Evolutionary conservation across 2,888 invertebrate species (phyloP).

Genomic region (Onthophagus sagittarius): DNA sequence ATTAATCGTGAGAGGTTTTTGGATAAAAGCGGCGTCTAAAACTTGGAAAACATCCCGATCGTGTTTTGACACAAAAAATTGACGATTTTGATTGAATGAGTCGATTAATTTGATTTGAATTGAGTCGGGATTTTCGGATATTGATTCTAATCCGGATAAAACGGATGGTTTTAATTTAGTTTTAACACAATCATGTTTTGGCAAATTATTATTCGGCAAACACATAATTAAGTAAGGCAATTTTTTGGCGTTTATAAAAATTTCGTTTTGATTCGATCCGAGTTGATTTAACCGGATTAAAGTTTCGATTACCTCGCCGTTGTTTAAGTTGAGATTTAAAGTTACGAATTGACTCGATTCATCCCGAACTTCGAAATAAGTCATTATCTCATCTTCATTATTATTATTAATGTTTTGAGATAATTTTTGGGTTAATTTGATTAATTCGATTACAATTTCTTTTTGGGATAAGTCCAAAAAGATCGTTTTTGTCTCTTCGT

Average conservation of each 20-base stretch:
- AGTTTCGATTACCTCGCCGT: neutral
- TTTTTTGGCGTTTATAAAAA: neutral
- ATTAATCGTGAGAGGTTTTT: neutral
- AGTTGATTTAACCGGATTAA: neutral
- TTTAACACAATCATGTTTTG: neutral
- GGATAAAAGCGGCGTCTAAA: too few relatives aligned
- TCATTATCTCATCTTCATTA: neutral
- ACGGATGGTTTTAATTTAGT: neutral
- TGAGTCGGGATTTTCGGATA: neutral
- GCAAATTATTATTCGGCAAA: neutral
- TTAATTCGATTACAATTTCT: neutral
- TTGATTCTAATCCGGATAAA: neutral
- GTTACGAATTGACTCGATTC: conserved; percentile 17
- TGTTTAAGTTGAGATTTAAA: conserved; percentile 2
- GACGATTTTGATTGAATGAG: too few relatives aligned
- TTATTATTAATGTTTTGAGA: too few relatives aligned
- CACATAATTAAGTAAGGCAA: neutral
- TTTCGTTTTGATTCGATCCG: neutral
- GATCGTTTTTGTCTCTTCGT: too few relatives aligned
- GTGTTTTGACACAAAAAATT: too few relatives aligned
- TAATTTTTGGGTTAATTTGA: neutral
- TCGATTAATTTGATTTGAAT: neutral
- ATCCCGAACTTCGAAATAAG: conserved; percentile 11
- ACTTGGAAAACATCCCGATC: too few relatives aligned
- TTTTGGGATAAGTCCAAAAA: neutral